Conservation (phyloP, 1,140 invertebrate genomes). For the Schmidtea mediterranea region DNA sequence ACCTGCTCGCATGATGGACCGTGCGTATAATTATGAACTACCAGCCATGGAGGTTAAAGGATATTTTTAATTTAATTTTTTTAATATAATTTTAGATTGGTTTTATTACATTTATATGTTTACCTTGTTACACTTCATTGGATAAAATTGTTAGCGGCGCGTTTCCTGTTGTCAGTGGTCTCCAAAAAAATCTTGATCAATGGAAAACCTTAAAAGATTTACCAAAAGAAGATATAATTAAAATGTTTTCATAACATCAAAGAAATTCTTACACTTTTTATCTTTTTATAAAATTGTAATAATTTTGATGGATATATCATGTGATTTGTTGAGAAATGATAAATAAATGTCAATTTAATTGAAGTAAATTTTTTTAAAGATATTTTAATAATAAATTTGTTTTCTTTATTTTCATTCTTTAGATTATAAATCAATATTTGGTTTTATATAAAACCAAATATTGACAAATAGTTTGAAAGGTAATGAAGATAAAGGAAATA, state of each 20-base stretch:
- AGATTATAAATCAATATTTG: too few relatives aligned
- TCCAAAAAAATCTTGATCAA: background rate
- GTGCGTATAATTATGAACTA: slow-evolving; percentile 38
- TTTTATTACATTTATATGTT: slow-evolving; percentile 47
- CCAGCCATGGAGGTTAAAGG: slow-evolving; percentile 37
- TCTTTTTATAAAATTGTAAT: too few relatives aligned
- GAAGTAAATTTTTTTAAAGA: too few relatives aligned
- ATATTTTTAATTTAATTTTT: background rate
- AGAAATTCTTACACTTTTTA: background rate
- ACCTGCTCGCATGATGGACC: slow-evolving; percentile 52
- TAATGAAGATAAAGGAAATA: too few relatives aligned
- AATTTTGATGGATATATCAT: too few relatives aligned
- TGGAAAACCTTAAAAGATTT: background rate
- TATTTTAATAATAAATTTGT: too few relatives aligned
- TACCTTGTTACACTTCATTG: slow-evolving; percentile 47
- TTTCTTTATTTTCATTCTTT: too few relatives aligned
- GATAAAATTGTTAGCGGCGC: slow-evolving; percentile 40
- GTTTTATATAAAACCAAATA: too few relatives aligned
- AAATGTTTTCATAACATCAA: background rate
- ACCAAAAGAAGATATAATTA: too few relatives aligned
- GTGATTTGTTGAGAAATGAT: too few relatives aligned
- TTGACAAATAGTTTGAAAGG: too few relatives aligned
- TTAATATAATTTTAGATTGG: slow-evolving; percentile 34
- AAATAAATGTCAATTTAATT: too few relatives aligned
- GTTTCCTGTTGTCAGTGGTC: slow-evolving; percentile 38